Conservation (phyloP, 2,888 invertebrate species). For the Torymus texanus region DNA sequence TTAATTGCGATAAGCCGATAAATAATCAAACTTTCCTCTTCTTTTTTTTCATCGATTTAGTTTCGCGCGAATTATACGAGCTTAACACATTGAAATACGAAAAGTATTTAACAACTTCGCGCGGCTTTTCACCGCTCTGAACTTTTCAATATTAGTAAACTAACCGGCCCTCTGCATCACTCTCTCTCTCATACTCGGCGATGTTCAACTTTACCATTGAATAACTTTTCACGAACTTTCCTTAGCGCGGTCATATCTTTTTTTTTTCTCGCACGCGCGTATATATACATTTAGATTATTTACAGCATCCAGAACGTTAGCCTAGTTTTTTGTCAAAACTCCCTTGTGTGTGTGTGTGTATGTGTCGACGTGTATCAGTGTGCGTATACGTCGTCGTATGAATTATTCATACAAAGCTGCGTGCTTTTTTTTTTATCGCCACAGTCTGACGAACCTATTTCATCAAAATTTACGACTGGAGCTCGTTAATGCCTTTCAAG, state of each 20-base stretch:
- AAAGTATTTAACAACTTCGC: conserved; percentile 17
- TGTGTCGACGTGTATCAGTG: too few species aligned
- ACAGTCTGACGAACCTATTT: conserved; percentile 30
- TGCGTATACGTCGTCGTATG: background rate
- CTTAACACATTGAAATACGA: background rate
- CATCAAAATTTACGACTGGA: background rate
- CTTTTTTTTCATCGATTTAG: background rate
- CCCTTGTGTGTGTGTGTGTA: background rate
- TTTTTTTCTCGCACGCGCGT: conserved; percentile 9
- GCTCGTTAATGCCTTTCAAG: too few species aligned
- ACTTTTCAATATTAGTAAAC: conserved; percentile 33
- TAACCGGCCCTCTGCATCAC: background rate
- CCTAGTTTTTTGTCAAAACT: conserved; percentile 27
- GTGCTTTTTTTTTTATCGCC: background rate
- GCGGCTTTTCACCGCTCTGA: too few species aligned
- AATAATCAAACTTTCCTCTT: background rate
- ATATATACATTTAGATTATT: conserved; percentile 18
- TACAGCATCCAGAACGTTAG: conserved; percentile 26
- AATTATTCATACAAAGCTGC: conserved; percentile 40
- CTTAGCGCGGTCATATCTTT: background rate
- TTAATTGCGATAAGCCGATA: background rate
- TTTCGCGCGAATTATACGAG: background rate
- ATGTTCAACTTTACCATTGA: conserved; percentile 32
- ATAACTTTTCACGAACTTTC: conserved; percentile 25
- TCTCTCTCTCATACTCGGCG: background rate